Percentiles rank a stretch among this genome's conserved stretches.
These are phyloP conservation scores for Chymomyza fuscimana DNA, from an alignment of 2,888 invertebrate species.

Conservation along the genomic window DNA sequence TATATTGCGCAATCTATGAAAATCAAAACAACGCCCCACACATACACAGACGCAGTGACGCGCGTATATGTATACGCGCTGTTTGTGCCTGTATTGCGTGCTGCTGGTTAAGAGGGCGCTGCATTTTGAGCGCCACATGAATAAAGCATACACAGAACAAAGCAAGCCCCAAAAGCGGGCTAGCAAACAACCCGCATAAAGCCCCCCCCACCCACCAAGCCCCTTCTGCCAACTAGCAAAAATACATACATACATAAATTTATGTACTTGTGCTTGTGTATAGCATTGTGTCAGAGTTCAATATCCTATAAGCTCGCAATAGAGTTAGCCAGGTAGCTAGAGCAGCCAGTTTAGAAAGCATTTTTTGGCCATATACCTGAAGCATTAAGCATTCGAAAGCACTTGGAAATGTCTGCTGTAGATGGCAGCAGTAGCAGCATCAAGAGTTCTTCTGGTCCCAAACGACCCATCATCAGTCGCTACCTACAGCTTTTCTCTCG, in stretches of 20 bases:
- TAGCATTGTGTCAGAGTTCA: conserved; percentile 70
- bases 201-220: no score
- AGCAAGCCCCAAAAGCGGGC: neutral
- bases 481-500: no score
- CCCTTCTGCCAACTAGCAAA: no score
- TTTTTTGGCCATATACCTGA: neutral
- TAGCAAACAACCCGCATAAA: conserved; percentile 10
- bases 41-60: conserved; percentile 42
- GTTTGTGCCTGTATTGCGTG: neutral
- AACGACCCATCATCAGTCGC: no score
- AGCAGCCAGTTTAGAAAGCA: conserved; percentile 19
- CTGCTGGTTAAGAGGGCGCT: neutral
- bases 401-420: no score
- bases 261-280: conserved; percentile 1
- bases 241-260: conserved; percentile 37
- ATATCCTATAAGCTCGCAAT: conserved; percentile 58
- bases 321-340: conserved; percentile 44
- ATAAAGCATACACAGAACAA: conserved; percentile 10
- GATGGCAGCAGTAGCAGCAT: neutral
- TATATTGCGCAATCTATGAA: conserved; percentile 70
- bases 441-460: no score
- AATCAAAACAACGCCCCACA: conserved; percentile 72
- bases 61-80: neutral
- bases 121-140: conserved; percentile 15
- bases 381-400: no score